phyloP scores from a whole-genome alignment of 2,888 invertebrate genomes.

The Xestia xanthographa region DNA sequence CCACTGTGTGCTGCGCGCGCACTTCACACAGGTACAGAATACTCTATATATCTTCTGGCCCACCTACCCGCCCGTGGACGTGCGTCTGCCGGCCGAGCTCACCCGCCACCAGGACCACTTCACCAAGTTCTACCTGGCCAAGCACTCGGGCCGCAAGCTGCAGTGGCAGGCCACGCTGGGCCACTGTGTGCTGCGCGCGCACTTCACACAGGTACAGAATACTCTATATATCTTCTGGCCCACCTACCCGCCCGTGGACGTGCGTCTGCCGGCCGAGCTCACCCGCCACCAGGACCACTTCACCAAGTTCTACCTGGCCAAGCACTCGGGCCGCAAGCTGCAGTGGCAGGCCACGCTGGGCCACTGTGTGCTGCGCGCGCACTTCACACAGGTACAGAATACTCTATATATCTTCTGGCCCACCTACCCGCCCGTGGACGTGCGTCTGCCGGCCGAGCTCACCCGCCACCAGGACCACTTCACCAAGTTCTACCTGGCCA shows the following conservation, averaged over 20 bases:
- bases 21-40: conserved; percentile 93
- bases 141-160: conserved; percentile 99
- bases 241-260: conserved; percentile 97
- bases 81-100: conserved; percentile 97
- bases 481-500: conserved; percentile 98
- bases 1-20: conserved; percentile 97
- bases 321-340: conserved; percentile 99
- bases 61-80: conserved; percentile 97
- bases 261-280: conserved; percentile 97
- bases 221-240: conserved; percentile 95
- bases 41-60: conserved; percentile 95
- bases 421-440: conserved; percentile 97
- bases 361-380: conserved; percentile 97
- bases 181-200: conserved; percentile 97
- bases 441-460: conserved; percentile 97
- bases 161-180: conserved; percentile 99
- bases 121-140: conserved; percentile 98
- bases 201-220: conserved; percentile 93
- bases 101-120: conserved; percentile 98
- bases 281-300: conserved; percentile 98
- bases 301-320: conserved; percentile 98
- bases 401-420: conserved; percentile 95
- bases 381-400: conserved; percentile 93
- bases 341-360: conserved; percentile 99
- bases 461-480: conserved; percentile 98